A percentile compares a stretch with the other conserved stretches of the same genome.
phyloP scores from a whole-genome alignment of 2,113 vertebrate genomes.

The Hippocampus abdominalis region DNA sequence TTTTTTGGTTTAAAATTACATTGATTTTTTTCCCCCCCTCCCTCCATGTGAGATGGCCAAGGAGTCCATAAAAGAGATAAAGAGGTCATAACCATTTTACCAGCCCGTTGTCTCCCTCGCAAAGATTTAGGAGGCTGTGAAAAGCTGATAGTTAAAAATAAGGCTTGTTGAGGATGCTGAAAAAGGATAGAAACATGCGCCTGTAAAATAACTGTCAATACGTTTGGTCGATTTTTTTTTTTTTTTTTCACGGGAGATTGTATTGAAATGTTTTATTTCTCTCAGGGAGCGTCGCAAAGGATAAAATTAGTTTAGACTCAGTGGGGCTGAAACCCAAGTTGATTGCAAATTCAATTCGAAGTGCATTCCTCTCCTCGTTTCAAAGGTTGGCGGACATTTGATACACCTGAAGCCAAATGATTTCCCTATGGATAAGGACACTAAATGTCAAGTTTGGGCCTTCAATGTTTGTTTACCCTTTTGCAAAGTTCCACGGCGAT shows the following conservation, averaged over 20 bases:
- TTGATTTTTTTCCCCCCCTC: conserved; percentile 54
- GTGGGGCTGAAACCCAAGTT: conserved; percentile 48
- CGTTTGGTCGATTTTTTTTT: not conserved
- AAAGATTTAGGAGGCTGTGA: conserved; percentile 71
- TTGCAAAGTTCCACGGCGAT: not conserved
- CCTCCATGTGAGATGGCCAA: conserved; percentile 58
- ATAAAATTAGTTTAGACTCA: conserved; percentile 45
- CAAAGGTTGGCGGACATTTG: conserved; percentile 49
- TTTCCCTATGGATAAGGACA: conserved; percentile 51
- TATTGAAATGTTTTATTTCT: conserved; percentile 4
- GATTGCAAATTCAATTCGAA: conserved; percentile 70
- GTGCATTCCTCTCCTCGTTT: conserved; percentile 51
- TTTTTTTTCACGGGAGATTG: not conserved
- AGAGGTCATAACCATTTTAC: conserved; percentile 76
- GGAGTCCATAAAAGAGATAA: conserved; percentile 77
- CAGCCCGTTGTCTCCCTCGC: conserved; percentile 66
- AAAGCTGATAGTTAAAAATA: conserved; percentile 58
- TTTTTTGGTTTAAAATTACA: conserved; percentile 60
- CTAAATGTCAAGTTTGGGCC: conserved; percentile 39
- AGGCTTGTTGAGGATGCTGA: conserved; percentile 20
- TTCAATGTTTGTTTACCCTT: conserved; percentile 17
- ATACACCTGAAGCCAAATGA: conserved; percentile 53
- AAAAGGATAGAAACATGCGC: conserved; percentile 29
- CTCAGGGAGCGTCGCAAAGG: not conserved
- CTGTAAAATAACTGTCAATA: conserved; percentile 15